Evolutionary conservation across 2,888 invertebrate genomes (phyloP).

Genomic region (Liopterus haemorrhoidalis): DNA sequence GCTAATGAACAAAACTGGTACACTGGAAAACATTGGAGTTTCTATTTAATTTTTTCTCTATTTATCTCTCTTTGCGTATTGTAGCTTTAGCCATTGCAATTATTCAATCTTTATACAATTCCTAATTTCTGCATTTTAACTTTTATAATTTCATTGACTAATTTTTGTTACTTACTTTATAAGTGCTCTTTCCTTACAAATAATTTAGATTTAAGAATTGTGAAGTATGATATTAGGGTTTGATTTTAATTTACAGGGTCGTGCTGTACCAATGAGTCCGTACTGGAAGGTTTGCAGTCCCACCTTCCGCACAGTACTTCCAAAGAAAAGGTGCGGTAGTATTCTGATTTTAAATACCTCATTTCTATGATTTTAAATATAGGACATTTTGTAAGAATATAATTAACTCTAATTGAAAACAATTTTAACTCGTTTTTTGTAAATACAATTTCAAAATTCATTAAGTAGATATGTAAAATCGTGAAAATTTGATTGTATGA

Average conservation of each 20-base stretch:
- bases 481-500: too few species aligned
- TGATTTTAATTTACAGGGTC: constrained; percentile 38
- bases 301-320: constrained; percentile 26
- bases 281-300: constrained; percentile 33
- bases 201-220: constrained; percentile 23
- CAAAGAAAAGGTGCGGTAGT: constrained; percentile 20
- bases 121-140: too few species aligned
- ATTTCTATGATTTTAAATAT: too few species aligned
- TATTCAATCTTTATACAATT: background rate
- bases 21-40: too few species aligned
- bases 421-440: too few species aligned
- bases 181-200: constrained; percentile 37
- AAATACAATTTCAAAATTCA: too few species aligned
- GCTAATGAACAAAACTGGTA: too few species aligned
- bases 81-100: background rate
- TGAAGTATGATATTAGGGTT: constrained; percentile 25
- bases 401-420: too few species aligned
- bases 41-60: constrained; percentile 2
- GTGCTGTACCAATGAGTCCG: constrained; percentile 15
- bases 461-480: too few species aligned
- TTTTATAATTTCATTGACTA: background rate
- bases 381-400: too few species aligned
- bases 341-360: constrained; percentile 11
- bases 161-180: constrained; percentile 8
- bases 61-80: too few species aligned